These are phyloP conservation scores for Eufriesea mexicana DNA, from an alignment of 1,140 invertebrate genomes.

Conservation along the genomic window DNA sequence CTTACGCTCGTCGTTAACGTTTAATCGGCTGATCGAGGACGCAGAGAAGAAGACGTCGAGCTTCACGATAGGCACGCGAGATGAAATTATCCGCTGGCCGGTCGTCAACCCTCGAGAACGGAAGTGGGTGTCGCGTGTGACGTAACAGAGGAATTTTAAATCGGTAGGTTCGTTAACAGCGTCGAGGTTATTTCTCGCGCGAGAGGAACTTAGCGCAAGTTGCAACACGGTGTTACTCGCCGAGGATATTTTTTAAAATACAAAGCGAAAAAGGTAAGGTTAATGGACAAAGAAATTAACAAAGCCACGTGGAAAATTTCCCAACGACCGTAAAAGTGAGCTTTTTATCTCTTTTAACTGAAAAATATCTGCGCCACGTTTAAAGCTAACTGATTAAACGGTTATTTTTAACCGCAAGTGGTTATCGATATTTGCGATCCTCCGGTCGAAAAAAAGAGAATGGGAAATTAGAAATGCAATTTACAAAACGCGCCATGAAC, in stretches of 20 bases:
- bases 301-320: background rate
- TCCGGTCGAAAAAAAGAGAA: background rate
- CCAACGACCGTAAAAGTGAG: too few relatives aligned
- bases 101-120: background rate
- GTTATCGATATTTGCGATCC: background rate
- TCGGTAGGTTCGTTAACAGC: too few relatives aligned
- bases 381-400: background rate
- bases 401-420: background rate
- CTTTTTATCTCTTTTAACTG: background rate
- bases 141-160: too few relatives aligned
- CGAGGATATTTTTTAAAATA: background rate
- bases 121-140: background rate
- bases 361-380: background rate
- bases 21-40: conserved; percentile 1
- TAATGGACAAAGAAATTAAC: background rate
- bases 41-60: background rate
- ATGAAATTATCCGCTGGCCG: background rate
- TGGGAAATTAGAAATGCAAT: background rate
- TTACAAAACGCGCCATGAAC: too few relatives aligned
- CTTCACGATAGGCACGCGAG: background rate
- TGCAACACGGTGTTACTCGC: too few relatives aligned
- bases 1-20: background rate
- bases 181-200: too few relatives aligned
- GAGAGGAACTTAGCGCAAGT: too few relatives aligned
- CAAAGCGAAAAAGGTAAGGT: background rate